Conservation (phyloP, 1,140 invertebrate species). For the Dreissena rostriformis region DNA sequence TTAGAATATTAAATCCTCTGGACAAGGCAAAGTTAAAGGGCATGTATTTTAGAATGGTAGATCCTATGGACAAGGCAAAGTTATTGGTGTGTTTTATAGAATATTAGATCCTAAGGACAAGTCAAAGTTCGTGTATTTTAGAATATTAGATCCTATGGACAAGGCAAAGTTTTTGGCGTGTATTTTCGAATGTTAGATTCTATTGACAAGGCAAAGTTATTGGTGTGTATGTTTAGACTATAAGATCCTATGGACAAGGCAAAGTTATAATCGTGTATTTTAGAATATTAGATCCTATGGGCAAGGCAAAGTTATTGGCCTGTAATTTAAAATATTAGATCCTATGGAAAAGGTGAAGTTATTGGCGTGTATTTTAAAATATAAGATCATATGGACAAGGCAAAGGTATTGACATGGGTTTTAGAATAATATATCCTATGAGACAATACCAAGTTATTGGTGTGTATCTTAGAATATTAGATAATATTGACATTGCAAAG, state of each 20-base stretch:
- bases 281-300: conserved; percentile 77
- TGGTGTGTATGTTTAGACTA: too few relatives aligned
- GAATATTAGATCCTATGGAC: too few relatives aligned
- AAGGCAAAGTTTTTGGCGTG: too few relatives aligned
- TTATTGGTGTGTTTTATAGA: not conserved
- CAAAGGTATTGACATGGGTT: not conserved
- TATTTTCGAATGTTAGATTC: too few relatives aligned
- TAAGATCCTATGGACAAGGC: too few relatives aligned
- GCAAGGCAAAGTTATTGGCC: conserved; percentile 81
- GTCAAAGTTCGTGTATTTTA: too few relatives aligned
- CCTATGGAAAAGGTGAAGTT: not conserved
- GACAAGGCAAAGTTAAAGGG: not conserved
- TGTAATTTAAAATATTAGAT: not conserved
- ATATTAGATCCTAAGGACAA: too few relatives aligned
- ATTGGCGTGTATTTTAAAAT: not conserved
- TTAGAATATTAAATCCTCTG: not conserved
- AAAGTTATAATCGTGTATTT: too few relatives aligned
- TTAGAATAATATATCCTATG: not conserved
- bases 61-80: not conserved
- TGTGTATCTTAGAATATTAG: too few relatives aligned
- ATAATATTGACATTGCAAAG: too few relatives aligned
- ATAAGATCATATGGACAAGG: not conserved
- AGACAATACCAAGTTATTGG: too few relatives aligned
- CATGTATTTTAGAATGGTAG: not conserved
- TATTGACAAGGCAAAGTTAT: too few relatives aligned